Conservation (phyloP, 2,888 invertebrate genomes). For the Heterodera filipjevi region DNA sequence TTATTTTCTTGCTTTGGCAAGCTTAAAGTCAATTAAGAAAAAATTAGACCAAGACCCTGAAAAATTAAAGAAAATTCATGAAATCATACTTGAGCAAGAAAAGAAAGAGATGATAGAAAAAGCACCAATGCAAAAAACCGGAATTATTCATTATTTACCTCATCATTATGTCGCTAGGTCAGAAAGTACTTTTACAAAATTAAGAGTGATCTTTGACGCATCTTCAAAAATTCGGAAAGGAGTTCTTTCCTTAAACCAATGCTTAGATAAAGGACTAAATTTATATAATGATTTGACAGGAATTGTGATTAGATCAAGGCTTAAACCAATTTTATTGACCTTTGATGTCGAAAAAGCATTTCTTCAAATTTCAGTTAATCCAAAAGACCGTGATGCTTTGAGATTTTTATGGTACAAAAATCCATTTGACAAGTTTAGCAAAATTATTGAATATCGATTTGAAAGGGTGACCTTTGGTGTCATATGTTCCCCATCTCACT, state of each 20-base stretch:
- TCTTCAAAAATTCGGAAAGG: neutral
- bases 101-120: slow-evolving; percentile 2
- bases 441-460: slow-evolving; percentile 6
- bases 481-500: slow-evolving; percentile 1
- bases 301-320: neutral
- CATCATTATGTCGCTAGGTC: neutral
- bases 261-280: slow-evolving; percentile 10
- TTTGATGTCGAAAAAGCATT: neutral
- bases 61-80: neutral
- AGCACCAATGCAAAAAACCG: neutral
- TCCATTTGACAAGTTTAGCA: neutral
- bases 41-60: neutral
- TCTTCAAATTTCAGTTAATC: neutral
- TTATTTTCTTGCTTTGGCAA: neutral
- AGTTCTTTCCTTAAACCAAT: neutral
- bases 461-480: slow-evolving; percentile 9
- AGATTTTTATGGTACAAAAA: neutral
- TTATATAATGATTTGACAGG: neutral
- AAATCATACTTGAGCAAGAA: neutral
- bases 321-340: neutral
- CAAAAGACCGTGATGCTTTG: neutral
- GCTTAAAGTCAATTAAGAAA: slow-evolving; percentile 2
- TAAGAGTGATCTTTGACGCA: slow-evolving; percentile 4
- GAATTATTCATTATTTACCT: slow-evolving; percentile 7
- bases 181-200: neutral